These are phyloP conservation scores for Adelognathus sp. DNA, from an alignment of 2,888 invertebrate genomes.

Conservation along the genomic window DNA sequence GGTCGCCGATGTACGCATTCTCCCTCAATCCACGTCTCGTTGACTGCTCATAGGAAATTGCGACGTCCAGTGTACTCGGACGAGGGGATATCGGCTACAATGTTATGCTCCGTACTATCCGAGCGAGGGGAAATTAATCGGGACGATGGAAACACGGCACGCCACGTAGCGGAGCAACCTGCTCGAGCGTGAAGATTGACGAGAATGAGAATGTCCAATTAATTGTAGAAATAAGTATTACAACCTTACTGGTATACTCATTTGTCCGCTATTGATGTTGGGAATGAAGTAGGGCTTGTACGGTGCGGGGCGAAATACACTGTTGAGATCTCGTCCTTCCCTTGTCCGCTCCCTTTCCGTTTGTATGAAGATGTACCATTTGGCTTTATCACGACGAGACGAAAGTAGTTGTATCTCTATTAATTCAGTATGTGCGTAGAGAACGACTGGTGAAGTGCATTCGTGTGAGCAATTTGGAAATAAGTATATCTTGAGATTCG, in stretches of 20 bases:
- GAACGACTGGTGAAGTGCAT: too few relatives aligned
- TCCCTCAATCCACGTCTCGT: background rate
- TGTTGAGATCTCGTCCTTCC: too few relatives aligned
- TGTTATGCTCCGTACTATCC: background rate
- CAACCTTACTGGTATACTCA: constrained; percentile 25
- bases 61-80: background rate
- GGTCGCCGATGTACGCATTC: constrained; percentile 18
- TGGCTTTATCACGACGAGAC: too few relatives aligned
- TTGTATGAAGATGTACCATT: too few relatives aligned
- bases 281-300: background rate
- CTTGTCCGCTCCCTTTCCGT: too few relatives aligned
- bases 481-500: too few relatives aligned
- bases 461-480: too few relatives aligned
- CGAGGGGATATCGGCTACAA: constrained; percentile 11
- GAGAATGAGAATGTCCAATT: constrained; percentile 31
- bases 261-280: constrained; percentile 18
- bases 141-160: constrained; percentile 2
- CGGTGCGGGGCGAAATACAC: background rate
- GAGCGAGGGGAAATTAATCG: constrained; percentile 16
- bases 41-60: constrained; percentile 23
- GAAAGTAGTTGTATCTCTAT: too few relatives aligned
- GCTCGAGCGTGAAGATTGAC: constrained; percentile 29
- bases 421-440: too few relatives aligned
- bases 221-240: constrained; percentile 24
- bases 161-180: constrained; percentile 25